A percentile compares a stretch with the other conserved stretches of the same genome.
Conservation (phyloP, 2,888 invertebrate genomes). For the Andrena camellia region DNA sequence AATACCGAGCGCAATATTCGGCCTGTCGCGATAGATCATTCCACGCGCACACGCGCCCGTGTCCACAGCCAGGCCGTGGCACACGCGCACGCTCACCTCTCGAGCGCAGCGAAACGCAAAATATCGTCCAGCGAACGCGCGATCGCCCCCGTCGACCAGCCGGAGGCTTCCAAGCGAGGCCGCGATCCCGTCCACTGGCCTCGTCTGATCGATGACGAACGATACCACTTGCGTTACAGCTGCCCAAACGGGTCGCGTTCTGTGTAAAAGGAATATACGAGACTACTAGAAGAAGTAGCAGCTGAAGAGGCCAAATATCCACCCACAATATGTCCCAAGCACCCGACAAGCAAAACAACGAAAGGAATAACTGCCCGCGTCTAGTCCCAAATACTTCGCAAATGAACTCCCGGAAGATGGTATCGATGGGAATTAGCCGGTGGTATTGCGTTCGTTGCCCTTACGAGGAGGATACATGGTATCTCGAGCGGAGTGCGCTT, state of each 20-base stretch:
- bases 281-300: background rate
- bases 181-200: constrained; percentile 1
- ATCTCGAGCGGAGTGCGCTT: constrained; percentile 43
- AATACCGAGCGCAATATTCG: constrained; percentile 74
- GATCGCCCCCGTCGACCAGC: constrained; percentile 21
- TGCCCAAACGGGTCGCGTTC: background rate
- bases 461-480: constrained; percentile 34
- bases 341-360: constrained; percentile 16
- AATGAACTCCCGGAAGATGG: constrained; percentile 43
- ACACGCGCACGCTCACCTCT: constrained; percentile 6
- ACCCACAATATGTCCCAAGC: background rate
- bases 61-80: background rate
- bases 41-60: constrained; percentile 14
- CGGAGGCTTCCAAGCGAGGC: background rate
- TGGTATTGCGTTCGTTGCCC: constrained; percentile 37
- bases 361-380: constrained; percentile 9
- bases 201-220: constrained; percentile 30
- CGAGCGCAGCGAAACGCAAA: constrained; percentile 49
- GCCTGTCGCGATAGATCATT: constrained; percentile 73
- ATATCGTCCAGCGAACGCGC: constrained; percentile 31
- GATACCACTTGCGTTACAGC: constrained; percentile 22
- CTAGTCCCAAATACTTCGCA: constrained; percentile 50
- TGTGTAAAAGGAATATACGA: background rate
- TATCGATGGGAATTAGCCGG: constrained; percentile 51
- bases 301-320: background rate